Base-by-base conservation (phyloP, 1,140 invertebrate species). In the Drosophila equinoxialis region DNA sequence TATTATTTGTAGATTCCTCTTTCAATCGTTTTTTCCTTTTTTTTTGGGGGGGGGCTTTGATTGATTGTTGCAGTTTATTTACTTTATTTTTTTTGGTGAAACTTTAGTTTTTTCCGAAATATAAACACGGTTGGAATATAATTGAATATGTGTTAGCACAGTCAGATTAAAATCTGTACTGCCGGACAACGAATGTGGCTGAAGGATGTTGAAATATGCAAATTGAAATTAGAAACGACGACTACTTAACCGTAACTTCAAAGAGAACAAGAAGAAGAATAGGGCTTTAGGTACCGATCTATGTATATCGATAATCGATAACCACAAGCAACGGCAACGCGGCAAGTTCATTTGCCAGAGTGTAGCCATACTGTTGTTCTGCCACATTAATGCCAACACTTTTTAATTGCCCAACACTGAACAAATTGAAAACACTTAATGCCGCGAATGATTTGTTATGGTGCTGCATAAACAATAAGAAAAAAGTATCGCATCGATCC, bases 131-230 rank as follows among this genome's bases (percentile, higher is more conserved):
- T 41, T 11, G 1, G 35, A 58, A 35, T 58, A 10, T 58, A 14
- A 33, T 20, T 58, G 41, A 63, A 42, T 48, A 11, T 63, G 61
- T 48, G 61, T 63, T 63, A 17, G 26, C 71, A n/a, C 45, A 58
- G 61, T 58, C 30, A 62, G 67, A 75, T 71, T 75, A 74, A 68
- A 48, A 23, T 26, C 64, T 23, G 66, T 48, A 62, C 68, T 68
- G 71, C 39, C 33, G 51, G 0, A 0, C 0, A 48, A 17, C n/a
- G 0, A 17, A 17, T 51, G 23, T 51, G 23, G 14, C 13, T 51
- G 7, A 20, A 23, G 17, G 7, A n/a, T 1, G 1, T 30, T 1
- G 26, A 58, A 74, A n/a, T 57, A 2, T 11, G 20, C 14, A 1
- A 30, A 11, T 1, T 74, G 71, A 62, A 45, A 62, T 4, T 17